Percentiles rank a stretch among this genome's conserved stretches.
phyloP scores from a whole-genome alignment of 2,113 vertebrate genomes.

The Rostratula benghalensis region DNA sequence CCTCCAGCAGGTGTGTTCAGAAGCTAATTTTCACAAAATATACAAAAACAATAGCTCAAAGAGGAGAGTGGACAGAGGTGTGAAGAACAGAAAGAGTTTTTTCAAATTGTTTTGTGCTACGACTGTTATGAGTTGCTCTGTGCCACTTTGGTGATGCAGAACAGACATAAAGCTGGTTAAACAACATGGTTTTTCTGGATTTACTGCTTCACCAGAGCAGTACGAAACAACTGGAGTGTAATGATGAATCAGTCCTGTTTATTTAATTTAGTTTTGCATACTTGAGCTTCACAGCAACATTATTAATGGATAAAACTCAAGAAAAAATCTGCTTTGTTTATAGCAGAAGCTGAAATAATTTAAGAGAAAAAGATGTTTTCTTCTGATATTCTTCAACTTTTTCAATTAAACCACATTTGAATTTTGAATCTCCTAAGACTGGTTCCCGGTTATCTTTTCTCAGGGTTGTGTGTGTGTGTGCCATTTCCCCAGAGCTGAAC shows the following conservation, averaged over 20 bases:
- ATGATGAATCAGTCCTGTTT: constrained; percentile 24
- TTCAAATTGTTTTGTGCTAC: neutral
- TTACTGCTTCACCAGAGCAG: constrained; percentile 29
- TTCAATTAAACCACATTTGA: constrained; percentile 7
- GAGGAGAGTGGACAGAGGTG: neutral
- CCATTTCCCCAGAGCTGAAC: neutral
- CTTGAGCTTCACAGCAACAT: constrained; percentile 22
- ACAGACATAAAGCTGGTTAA: constrained; percentile 26
- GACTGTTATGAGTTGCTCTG: neutral
- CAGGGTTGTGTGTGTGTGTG: neutral
- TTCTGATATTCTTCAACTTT: neutral
- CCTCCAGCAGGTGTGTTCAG: neutral
- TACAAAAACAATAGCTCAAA: neutral
- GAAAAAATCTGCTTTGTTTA: constrained; percentile 21
- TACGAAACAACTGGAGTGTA: neutral
- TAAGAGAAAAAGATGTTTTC: neutral
- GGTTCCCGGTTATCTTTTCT: constrained; percentile 18
- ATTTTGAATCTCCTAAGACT: neutral
- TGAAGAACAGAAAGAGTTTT: neutral
- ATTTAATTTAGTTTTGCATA: constrained; percentile 38
- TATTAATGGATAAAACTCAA: constrained; percentile 13
- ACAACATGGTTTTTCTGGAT: neutral
- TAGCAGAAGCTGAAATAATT: constrained; percentile 3
- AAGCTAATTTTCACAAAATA: neutral
- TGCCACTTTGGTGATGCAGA: constrained; percentile 6